Evolutionary conservation across 1,140 invertebrate species (phyloP), one percentile per base, ranked within the genome.

Genomic region (Lanistes nyassanus): DNA sequence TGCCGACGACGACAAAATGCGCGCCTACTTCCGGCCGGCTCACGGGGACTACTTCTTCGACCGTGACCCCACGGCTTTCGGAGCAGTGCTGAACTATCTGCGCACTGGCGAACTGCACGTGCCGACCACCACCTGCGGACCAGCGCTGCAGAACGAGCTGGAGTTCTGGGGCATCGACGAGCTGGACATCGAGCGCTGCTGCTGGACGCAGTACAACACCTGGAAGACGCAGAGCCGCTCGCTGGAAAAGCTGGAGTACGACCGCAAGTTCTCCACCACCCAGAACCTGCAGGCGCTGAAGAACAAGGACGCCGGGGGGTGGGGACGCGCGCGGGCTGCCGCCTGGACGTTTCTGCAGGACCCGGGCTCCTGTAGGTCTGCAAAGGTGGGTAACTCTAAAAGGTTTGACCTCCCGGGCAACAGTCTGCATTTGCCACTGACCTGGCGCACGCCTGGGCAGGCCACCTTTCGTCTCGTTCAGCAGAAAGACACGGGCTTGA

Each of bases 11-110:
- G 76, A 78, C 21, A 83, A 85, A 72, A 79, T 86, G 79, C 68
- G 82, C 55, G 76, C 79, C 39, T 84, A 87, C 79, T 88, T 84
- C 75, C 76, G 87, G 39, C 74, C 83, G 26, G 97, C 98, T 84
- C 94, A 93, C 83, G 94, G 95, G 84, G 86, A 87, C 51, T 88
- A 85, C 55, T 88, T 87, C 77, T 86, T 88, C 76, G 87, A 88
- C 74, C 67, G 87, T 39, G 85, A 88, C 76, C 82, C 85, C 9
- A 81, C 79, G 55, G 82, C 82, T 19, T 88, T 88, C 76, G 79
- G 76, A 36, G 80, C 82, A 13, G 80, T 88, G 64, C 71, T 88
- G 42, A 86, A 86, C 68, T 88, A 84, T 76, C 75, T 85, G n/a
- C 74, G 87, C 64, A 86, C 85, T 34, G 83, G 85, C 6, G 84